A percentile compares a stretch with the other conserved stretches of the same genome.
Evolutionary conservation across 1,140 invertebrate genomes (phyloP).

Genomic region (Dreissena polymorpha): DNA sequence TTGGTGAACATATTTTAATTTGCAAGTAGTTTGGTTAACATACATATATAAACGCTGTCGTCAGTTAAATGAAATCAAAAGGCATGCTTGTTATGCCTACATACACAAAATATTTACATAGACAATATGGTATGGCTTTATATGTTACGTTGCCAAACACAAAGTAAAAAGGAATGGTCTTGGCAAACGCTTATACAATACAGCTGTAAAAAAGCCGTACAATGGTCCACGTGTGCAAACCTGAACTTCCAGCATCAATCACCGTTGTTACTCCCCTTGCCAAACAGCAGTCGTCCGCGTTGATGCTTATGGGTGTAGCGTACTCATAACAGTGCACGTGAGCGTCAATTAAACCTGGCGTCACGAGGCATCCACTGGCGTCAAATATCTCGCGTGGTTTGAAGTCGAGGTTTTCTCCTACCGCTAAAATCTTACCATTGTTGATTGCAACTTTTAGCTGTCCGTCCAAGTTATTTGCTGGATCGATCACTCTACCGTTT

Average conservation of each 20-base stretch:
- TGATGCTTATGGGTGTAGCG: constrained; percentile 74
- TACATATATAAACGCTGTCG: no score
- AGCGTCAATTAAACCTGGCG: constrained; percentile 74
- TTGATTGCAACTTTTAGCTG: constrained; percentile 63
- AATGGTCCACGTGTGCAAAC: constrained; percentile 50
- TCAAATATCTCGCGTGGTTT: constrained; percentile 57
- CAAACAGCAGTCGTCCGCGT: constrained; percentile 70
- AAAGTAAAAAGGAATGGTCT: no score
- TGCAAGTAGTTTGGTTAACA: no score
- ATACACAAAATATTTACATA: no score
- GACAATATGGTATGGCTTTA: no score
- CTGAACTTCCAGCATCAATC: constrained; percentile 75
- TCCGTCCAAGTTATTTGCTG: constrained; percentile 62
- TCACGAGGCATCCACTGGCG: constrained; percentile 70
- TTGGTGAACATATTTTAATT: no score
- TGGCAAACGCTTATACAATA: no score
- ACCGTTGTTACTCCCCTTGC: constrained; percentile 73
- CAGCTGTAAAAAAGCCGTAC: no score
- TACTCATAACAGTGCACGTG: constrained; percentile 76
- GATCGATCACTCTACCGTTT: constrained; percentile 72
- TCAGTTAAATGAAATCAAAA: no score
- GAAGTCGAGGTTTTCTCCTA: constrained; percentile 55
- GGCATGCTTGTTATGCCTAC: no score
- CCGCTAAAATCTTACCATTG: constrained; percentile 54
- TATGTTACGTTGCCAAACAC: no score